Percentiles rank a stretch among this genome's conserved stretches.
These are phyloP conservation scores for Ophiodon elongatus DNA, from an alignment of 2,113 vertebrate genomes.

Conservation along the genomic window DNA sequence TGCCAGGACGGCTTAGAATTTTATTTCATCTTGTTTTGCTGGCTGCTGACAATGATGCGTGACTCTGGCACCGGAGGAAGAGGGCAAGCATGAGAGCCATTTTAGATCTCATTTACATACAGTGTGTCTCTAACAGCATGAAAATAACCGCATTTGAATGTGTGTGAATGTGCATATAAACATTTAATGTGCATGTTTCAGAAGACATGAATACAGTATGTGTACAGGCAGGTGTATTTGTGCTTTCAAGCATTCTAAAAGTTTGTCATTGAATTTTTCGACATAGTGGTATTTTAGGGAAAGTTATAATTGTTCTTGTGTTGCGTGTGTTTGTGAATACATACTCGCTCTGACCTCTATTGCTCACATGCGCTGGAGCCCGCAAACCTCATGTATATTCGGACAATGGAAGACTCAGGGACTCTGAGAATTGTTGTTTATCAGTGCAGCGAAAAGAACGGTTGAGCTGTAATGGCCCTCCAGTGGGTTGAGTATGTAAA, in stretches of 20 bases:
- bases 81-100: conserved; percentile 79
- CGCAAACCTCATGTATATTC: conserved; percentile 77
- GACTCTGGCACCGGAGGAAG: conserved; percentile 83
- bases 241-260: conserved; percentile 19
- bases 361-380: conserved; percentile 60
- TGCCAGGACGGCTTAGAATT: conserved; percentile 88
- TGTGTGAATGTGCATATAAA: conserved; percentile 24
- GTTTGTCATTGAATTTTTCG: conserved; percentile 26
- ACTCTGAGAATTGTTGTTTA: conserved; percentile 82
- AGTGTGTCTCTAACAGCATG: conserved; percentile 64
- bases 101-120: conserved; percentile 83
- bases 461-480: conserved; percentile 79
- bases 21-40: conserved; percentile 90
- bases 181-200: neutral
- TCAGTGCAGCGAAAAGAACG: conserved; percentile 61
- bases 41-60: conserved; percentile 86
- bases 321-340: conserved; percentile 49
- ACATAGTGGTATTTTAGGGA: neutral
- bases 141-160: conserved; percentile 44
- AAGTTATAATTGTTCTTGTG: conserved; percentile 48
- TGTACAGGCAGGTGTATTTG: conserved; percentile 30
- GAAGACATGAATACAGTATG: neutral
- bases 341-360: conserved; percentile 69
- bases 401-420: conserved; percentile 69
- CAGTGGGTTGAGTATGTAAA: conserved; percentile 72